Base-by-base conservation (phyloP, 2,113 vertebrate species). In the Nothobranchius furzeri region DNA sequence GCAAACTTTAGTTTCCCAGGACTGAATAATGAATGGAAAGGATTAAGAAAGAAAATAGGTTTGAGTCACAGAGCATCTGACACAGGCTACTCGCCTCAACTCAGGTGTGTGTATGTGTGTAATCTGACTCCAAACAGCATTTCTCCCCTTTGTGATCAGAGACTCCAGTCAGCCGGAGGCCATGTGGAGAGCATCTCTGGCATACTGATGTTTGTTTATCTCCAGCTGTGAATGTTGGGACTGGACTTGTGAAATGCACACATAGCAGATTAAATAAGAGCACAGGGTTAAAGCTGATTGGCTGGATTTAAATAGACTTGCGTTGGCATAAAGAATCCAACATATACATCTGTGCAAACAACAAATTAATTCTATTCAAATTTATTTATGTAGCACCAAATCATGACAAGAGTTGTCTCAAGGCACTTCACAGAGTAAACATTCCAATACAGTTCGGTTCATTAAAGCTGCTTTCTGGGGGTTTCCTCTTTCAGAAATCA, bases 11-110 rank as follows among this genome's bases (percentile, higher is more conserved):
- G 70, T 68, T 68, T 85, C 58, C 57, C 63, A 55, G 56, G 60
- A 70, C 75, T 87, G 50, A 84, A 83, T 89, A 85, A 87, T 85
- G 63, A 87, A 82, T 83, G 70, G 59, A 60, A 49, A 17, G 14
- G 59, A 64, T 25, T 72, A 1, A 0, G 46, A 53, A 55, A 81
- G 59, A 73, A 78, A 76, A 59, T 37, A 13, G 71, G 20, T 81
- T 48, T 24, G 60, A 70, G 65, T 78, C 68, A 55, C 47, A 56
- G 51, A 64, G 57, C 40, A 62, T 49, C 68, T 50, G 49, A 77
- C 55, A 75, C 64, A 61, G 68, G 45, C 73, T 62, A 47, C 35
- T 64, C 56, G 60, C 64, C 75, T 72, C 60, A 56, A 70, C 61
- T 75, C 73, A 80, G 73, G 67, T 83, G 78, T 84, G 59, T 78